Evolutionary conservation across 1,140 invertebrate species (phyloP).

Genomic region (Leptestheria dahalacensis): DNA sequence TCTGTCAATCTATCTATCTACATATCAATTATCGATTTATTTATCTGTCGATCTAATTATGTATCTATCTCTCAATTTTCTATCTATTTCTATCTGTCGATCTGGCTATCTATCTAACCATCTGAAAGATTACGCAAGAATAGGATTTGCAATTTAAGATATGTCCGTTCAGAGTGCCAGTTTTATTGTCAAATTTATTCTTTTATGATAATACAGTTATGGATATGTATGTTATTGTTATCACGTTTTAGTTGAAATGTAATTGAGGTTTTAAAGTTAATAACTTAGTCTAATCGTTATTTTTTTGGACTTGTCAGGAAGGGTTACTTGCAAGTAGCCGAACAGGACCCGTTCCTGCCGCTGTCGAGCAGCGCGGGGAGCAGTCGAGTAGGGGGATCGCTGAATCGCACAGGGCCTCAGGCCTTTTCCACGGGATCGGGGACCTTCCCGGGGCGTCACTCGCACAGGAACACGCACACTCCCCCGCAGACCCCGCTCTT

Average conservation of each 20-base stretch:
- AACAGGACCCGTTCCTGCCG: conserved; percentile 52
- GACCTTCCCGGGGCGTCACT: conserved; percentile 36
- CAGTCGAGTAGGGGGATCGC: conserved; percentile 9
- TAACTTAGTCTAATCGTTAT: neutral
- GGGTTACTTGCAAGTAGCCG: conserved; percentile 53
- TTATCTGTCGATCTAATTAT: too few species aligned
- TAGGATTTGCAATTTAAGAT: neutral
- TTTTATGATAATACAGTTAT: too few species aligned
- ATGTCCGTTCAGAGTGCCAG: too few species aligned
- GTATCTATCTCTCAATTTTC: too few species aligned
- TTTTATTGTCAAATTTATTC: too few species aligned
- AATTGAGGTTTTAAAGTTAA: too few species aligned
- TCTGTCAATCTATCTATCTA: too few species aligned
- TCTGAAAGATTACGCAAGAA: too few species aligned
- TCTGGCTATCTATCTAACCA: too few species aligned
- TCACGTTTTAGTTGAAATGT: conserved; percentile 6
- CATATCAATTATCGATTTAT: too few species aligned
- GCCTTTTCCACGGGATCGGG: conserved; percentile 22
- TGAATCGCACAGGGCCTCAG: conserved; percentile 9
- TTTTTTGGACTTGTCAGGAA: conserved; percentile 33
- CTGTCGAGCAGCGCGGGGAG: conserved; percentile 21
- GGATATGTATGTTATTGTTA: too few species aligned
- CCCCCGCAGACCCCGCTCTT: conserved; percentile 31
- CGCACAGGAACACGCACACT: conserved; percentile 31
- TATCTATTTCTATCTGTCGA: too few species aligned